A percentile compares a stretch with the other conserved stretches of the same genome.
These are phyloP conservation scores for Ochotona princeps DNA, from an alignment of 2,113 vertebrate species.

Conservation along the genomic window DNA sequence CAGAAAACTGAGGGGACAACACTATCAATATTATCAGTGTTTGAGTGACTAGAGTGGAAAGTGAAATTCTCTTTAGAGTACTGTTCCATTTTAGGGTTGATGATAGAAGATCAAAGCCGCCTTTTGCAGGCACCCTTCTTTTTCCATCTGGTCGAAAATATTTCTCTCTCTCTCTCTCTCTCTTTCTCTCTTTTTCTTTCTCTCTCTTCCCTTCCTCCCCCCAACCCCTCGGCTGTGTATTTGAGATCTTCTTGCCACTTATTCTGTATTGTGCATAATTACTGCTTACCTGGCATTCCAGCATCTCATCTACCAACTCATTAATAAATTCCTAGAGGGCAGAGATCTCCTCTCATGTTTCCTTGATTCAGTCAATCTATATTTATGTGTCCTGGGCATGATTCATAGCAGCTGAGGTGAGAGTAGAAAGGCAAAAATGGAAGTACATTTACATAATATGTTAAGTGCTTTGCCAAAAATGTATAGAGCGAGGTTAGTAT, in stretches of 20 bases:
- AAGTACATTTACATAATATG: neutral
- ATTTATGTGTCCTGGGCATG: neutral
- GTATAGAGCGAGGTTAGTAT: neutral
- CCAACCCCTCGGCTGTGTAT: no score
- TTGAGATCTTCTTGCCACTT: neutral
- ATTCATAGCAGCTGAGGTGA: neutral
- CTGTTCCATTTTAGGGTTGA: neutral
- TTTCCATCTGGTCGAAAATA: neutral
- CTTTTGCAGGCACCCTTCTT: neutral
- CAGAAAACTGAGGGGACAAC: neutral
- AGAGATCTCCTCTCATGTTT: neutral
- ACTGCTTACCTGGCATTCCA: neutral
- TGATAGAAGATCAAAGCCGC: neutral
- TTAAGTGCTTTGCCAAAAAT: neutral
- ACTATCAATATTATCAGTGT: neutral
- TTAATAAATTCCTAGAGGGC: neutral
- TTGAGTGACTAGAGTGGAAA: neutral
- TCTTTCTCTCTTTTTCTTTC: no score
- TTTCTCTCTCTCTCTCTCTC: neutral
- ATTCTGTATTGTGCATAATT: neutral
- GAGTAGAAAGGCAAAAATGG: neutral
- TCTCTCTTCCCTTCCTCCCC: no score
- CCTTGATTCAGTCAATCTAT: neutral
- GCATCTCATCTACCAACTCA: neutral
- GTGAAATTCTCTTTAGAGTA: neutral